Percentiles rank a stretch among this genome's conserved stretches.
These are phyloP conservation scores for Brachyptera putata DNA, from an alignment of 2,888 invertebrate species.

Conservation along the genomic window DNA sequence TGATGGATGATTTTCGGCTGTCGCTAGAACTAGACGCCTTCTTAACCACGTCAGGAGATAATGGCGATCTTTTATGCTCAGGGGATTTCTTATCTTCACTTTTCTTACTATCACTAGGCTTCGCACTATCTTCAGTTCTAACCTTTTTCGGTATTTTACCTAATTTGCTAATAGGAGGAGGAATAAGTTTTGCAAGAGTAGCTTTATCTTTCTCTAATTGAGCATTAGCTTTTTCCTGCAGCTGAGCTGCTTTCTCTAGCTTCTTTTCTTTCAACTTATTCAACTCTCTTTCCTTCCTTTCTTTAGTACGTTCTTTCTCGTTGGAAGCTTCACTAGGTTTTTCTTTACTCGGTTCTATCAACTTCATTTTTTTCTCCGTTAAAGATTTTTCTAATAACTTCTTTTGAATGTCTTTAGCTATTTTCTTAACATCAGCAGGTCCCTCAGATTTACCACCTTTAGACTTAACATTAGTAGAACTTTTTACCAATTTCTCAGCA, in stretches of 20 bases:
- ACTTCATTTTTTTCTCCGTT: slow-evolving; percentile 22
- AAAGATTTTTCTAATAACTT: slow-evolving; percentile 2
- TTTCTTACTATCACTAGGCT: slow-evolving; percentile 28
- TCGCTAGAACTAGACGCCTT: slow-evolving; percentile 74
- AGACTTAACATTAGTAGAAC: slow-evolving; percentile 6
- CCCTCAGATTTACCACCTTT: slow-evolving; percentile 21
- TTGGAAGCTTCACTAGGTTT: slow-evolving; percentile 40
- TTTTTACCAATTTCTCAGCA: neutral
- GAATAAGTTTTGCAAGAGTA: slow-evolving; percentile 60
- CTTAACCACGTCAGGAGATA: slow-evolving; percentile 24
- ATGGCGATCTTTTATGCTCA: slow-evolving; percentile 5
- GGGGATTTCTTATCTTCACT: slow-evolving; percentile 29
- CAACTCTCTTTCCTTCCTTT: slow-evolving; percentile 34
- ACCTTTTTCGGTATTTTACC: slow-evolving; percentile 75
- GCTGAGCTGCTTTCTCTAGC: slow-evolving; percentile 40
- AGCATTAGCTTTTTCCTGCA: slow-evolving; percentile 44
- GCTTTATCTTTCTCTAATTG: slow-evolving; percentile 65
- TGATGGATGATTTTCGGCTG: slow-evolving; percentile 65
- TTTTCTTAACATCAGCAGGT: slow-evolving; percentile 11
- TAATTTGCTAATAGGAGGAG: slow-evolving; percentile 65
- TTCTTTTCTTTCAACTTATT: slow-evolving; percentile 36
- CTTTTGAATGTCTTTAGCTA: slow-evolving; percentile 21
- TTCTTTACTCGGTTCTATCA: slow-evolving; percentile 31
- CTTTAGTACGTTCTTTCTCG: slow-evolving; percentile 41
- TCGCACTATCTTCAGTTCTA: slow-evolving; percentile 40